phyloP scores from a whole-genome alignment of 1,140 invertebrate species.

The Drosophila lini region DNA sequence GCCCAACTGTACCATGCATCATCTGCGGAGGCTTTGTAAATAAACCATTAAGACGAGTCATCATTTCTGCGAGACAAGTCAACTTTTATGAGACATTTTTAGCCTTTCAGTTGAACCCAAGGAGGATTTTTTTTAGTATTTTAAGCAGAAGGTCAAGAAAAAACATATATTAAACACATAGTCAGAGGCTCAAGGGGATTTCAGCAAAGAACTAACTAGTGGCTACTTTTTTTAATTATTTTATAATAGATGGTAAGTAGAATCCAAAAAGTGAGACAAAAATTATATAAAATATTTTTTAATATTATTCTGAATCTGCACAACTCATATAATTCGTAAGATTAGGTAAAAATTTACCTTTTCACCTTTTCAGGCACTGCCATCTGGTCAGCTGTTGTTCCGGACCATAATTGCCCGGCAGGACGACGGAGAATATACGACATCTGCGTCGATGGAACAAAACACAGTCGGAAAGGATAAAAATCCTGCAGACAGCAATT shows the following conservation, averaged over 20 bases:
- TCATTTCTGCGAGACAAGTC: not conserved
- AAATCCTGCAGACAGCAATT: conserved; percentile 76
- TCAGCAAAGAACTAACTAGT: not conserved
- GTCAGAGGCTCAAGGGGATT: not conserved
- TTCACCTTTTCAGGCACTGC: conserved; percentile 1
- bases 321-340: too few species aligned
- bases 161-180: not conserved
- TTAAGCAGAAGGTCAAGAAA: not conserved
- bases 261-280: not conserved
- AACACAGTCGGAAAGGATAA: conserved; percentile 57
- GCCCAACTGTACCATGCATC: conserved; percentile 31
- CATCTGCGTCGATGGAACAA: conserved; percentile 59
- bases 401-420: conserved; percentile 52
- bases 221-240: not conserved
- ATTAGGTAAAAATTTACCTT: not conserved
- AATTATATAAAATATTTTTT: not conserved
- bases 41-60: conserved; percentile 2
- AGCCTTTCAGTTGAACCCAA: too few species aligned
- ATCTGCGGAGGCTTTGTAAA: conserved; percentile 1
- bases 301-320: too few species aligned
- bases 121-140: not conserved
- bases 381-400: conserved; percentile 61
- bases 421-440: conserved; percentile 46
- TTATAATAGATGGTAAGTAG: not conserved
- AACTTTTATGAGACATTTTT: conserved; percentile 10